Percentiles rank a stretch among this genome's conserved stretches.
Conservation (phyloP, 1,140 invertebrate species). For the Amphibalanus amphitrite region DNA sequence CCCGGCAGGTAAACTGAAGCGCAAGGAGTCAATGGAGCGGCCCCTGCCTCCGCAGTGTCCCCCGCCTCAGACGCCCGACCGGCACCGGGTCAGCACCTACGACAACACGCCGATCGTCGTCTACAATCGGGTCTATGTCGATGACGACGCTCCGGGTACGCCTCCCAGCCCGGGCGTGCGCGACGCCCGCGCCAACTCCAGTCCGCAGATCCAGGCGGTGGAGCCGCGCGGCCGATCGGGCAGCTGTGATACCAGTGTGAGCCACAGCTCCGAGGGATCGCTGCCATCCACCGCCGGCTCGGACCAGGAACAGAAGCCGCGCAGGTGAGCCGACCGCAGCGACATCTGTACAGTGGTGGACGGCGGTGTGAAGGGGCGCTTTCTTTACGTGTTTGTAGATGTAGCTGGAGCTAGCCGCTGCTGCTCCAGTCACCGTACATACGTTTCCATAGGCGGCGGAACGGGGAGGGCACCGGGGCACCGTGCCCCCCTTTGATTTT, state of each 20-base stretch:
- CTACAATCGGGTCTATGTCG: conserved; percentile 16
- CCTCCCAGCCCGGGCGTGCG: conserved; percentile 14
- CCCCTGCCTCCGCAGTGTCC: background rate
- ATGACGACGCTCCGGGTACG: conserved; percentile 21
- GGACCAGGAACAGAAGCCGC: background rate
- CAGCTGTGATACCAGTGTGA: background rate
- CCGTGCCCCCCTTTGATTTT: too few species aligned
- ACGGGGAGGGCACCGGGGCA: too few species aligned
- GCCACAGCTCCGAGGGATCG: background rate
- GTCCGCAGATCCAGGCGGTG: background rate
- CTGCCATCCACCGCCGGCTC: background rate
- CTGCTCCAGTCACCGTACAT: too few species aligned
- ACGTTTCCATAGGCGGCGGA: too few species aligned
- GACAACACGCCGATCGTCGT: conserved; percentile 21
- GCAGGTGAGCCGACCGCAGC: background rate
- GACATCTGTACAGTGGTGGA: background rate
- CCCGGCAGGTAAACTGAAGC: background rate
- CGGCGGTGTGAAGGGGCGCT: too few species aligned
- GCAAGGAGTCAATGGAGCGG: background rate
- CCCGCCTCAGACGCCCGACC: background rate
- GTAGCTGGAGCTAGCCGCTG: too few species aligned
- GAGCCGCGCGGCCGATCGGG: background rate
- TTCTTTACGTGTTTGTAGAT: too few species aligned
- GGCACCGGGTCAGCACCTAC: conserved; percentile 22
- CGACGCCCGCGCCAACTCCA: background rate